Percentiles rank a stretch among this genome's conserved stretches.
These are phyloP conservation scores for Heliconius ethilla DNA, from an alignment of 2,888 invertebrate species.

Conservation along the genomic window DNA sequence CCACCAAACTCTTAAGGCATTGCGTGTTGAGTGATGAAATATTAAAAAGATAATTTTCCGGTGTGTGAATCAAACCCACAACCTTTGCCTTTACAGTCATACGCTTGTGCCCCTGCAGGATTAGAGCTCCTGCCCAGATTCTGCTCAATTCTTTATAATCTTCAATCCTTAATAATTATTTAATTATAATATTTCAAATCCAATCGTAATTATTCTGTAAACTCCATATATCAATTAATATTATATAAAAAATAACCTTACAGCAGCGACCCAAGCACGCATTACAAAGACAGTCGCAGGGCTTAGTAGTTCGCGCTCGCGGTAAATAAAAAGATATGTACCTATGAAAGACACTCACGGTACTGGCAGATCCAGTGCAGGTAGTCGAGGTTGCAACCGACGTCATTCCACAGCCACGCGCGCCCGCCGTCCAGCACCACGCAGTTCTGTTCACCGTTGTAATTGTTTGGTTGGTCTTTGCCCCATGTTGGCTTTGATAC, in stretches of 20 bases:
- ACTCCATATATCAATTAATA: not conserved
- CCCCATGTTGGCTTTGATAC: slow-evolving; percentile 93
- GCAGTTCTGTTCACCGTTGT: slow-evolving; percentile 97
- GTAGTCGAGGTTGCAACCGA: slow-evolving; percentile 95
- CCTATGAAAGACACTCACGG: slow-evolving; percentile 85
- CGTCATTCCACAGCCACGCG: slow-evolving; percentile 96
- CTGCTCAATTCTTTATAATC: too few relatives aligned
- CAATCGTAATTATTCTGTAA: not conserved
- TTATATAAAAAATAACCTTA: not conserved
- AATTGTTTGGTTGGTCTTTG: slow-evolving; percentile 96
- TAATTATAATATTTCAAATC: not conserved
- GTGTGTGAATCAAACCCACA: too few relatives aligned
- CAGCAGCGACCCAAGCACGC: not conserved
- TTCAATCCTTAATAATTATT: not conserved
- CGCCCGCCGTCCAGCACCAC: slow-evolving; percentile 95
- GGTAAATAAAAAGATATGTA: slow-evolving; percentile 73
- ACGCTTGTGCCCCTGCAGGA: too few relatives aligned
- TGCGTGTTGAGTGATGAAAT: too few relatives aligned
- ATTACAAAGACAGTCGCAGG: slow-evolving; percentile 17
- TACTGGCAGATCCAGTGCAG: slow-evolving; percentile 96
- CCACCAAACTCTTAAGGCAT: too few relatives aligned
- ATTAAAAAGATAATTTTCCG: too few relatives aligned
- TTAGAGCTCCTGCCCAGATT: too few relatives aligned
- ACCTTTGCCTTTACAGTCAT: too few relatives aligned
- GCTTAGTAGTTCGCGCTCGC: slow-evolving; percentile 50